phyloP scores from a whole-genome alignment of 2,888 invertebrate species.

The Deroplatys truncata region DNA sequence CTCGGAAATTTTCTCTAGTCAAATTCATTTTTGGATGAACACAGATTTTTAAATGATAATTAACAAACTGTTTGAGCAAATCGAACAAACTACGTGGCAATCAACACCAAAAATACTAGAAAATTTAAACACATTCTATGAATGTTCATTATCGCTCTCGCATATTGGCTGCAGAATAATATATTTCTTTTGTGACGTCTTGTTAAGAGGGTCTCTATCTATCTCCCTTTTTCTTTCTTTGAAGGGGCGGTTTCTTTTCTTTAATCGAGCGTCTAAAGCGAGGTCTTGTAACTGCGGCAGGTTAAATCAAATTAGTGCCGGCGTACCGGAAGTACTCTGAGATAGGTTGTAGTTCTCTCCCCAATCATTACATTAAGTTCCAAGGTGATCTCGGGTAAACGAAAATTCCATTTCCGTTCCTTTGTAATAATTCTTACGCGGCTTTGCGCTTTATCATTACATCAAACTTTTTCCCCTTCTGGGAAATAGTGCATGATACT shows the following conservation, averaged over 20 bases:
- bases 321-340: neutral
- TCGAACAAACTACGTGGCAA: too few species aligned
- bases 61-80: too few species aligned
- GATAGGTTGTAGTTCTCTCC: neutral
- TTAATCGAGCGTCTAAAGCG: neutral
- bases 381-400: neutral
- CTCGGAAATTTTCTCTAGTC: too few species aligned
- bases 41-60: too few species aligned
- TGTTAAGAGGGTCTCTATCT: neutral
- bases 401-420: neutral
- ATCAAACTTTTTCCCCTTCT: neutral
- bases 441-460: neutral
- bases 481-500: neutral
- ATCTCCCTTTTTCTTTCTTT: neutral
- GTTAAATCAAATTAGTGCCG: neutral
- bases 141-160: too few species aligned
- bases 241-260: neutral
- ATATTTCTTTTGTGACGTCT: neutral
- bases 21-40: too few species aligned
- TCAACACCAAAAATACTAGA: too few species aligned
- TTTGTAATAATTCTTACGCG: neutral
- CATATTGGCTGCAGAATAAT: too few species aligned
- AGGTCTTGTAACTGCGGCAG: neutral
- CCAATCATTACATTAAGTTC: neutral
- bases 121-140: too few species aligned